These are phyloP conservation scores for Glyphotaelius pellucidus DNA, from an alignment of 2,888 invertebrate genomes.

Conservation along the genomic window DNA sequence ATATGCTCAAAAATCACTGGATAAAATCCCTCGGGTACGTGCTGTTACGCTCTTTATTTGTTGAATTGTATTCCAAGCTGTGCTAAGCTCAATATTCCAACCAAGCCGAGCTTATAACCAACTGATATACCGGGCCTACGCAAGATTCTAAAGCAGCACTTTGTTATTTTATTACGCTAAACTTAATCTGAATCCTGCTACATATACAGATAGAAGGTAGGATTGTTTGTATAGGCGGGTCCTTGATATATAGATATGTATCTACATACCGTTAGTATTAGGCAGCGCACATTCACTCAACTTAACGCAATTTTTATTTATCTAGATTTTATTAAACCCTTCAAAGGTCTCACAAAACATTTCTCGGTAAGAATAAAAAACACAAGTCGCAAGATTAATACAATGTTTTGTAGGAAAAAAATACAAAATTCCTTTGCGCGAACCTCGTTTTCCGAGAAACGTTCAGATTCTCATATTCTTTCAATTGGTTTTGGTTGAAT, in stretches of 20 bases:
- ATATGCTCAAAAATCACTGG: too few relatives aligned
- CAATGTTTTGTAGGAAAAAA: background rate
- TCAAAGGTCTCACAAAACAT: background rate
- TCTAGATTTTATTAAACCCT: background rate
- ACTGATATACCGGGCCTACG: too few relatives aligned
- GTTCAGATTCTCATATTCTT: constrained; percentile 43
- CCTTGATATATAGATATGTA: too few relatives aligned
- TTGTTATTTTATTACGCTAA: background rate
- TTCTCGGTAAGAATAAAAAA: background rate
- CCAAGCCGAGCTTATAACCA: too few relatives aligned
- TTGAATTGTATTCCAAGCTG: too few relatives aligned
- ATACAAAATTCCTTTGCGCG: background rate
- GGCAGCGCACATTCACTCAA: background rate
- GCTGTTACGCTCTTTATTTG: too few relatives aligned
- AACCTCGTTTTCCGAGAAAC: constrained; percentile 1
- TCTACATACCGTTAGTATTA: background rate
- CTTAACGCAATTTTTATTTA: background rate
- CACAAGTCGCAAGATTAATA: constrained; percentile 2
- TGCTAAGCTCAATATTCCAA: too few relatives aligned
- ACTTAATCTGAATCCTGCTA: background rate
- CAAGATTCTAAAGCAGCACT: background rate
- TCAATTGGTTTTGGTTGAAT: constrained; percentile 50
- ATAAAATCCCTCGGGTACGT: too few relatives aligned
- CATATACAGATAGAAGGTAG: too few relatives aligned
- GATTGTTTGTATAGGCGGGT: too few relatives aligned